Conservation (phyloP, 2,113 vertebrate species). For the Leucoraja erinaceus region DNA sequence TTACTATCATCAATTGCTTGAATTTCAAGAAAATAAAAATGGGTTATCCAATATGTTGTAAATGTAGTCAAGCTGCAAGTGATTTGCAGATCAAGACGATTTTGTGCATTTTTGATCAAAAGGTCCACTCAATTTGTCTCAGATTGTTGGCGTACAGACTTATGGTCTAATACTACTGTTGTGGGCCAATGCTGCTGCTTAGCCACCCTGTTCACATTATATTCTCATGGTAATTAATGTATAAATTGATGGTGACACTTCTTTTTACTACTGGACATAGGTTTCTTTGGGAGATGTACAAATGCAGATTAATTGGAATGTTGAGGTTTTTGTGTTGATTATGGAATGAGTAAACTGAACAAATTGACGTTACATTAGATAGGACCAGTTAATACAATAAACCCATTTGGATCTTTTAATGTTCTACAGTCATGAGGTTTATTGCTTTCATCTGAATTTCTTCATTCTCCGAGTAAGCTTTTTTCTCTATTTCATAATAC, state of each 20-base stretch:
- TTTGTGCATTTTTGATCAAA: constrained; percentile 17
- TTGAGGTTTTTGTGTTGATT: not conserved
- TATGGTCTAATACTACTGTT: not conserved
- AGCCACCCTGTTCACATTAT: not conserved
- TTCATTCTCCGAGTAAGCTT: not conserved
- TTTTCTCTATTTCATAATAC: not conserved
- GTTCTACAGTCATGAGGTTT: not conserved
- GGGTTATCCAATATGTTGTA: constrained; percentile 36
- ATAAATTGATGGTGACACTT: constrained; percentile 8
- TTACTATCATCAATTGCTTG: constrained; percentile 64
- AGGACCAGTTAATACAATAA: constrained; percentile 32
- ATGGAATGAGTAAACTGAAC: constrained; percentile 21
- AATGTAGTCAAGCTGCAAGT: constrained; percentile 45
- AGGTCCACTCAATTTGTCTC: not conserved
- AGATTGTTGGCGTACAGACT: not conserved
- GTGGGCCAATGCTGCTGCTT: not conserved
- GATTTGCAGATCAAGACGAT: constrained; percentile 41
- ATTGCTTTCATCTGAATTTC: not conserved
- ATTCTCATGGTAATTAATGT: constrained; percentile 13
- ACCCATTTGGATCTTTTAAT: not conserved
- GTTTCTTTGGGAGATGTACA: not conserved
- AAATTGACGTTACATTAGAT: constrained; percentile 13
- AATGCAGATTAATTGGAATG: not conserved
- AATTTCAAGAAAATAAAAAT: constrained; percentile 45
- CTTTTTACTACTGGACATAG: constrained; percentile 11